Base-by-base conservation (phyloP, 2,113 vertebrate species). In the Dromaius novaehollandiae region DNA sequence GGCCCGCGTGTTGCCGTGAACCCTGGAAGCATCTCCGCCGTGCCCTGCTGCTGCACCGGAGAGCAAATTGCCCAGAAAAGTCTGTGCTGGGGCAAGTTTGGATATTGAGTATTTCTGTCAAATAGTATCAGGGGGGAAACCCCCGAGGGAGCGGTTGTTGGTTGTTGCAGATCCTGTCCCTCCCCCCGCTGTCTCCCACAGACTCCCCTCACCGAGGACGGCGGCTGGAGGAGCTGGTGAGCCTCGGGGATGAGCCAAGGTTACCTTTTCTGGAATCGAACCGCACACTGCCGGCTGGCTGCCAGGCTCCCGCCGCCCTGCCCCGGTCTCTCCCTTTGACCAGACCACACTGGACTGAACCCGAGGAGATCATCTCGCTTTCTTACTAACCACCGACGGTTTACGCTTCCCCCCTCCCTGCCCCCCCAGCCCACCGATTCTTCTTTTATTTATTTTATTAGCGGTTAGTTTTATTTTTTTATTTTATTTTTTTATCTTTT, bases 401-500 rank as follows among this genome's bases (percentile, higher is more conserved):
- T 97, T 97, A 97, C 97, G 96, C 93, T 94, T 96, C 92, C 95
- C 87, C 66, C 83, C 55, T 68, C 77, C 87, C 73, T 17, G 55
- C 53, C 65, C 84, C 44, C 86, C 92, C 76, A 71, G 94, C 89
- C 95, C 93, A 65, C 94, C 94, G 78, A 86, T 83, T 94, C 96
- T 94, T 97, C 97, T 98, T 98, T 98, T 98, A 97, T 98, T 98
- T 98, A 98, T 98, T 98, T 98, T 98, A 96, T 87, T 98, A 98
- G 98, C 94, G 96, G 86, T 97, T 98, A 97, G 94, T 86, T 96
- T 97, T 98, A 97, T 97, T 97, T 96, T 96, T 95, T 97, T 97
- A 94, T 98, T 97, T 97, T 95, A 96, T 97, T 97, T 93, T 97
- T 98, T 94, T 96, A 94, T 97, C 95, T 97, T 96, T 97, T 96